Conservation (phyloP, 2,113 vertebrate genomes). For the Pycnonotus jocosus region DNA sequence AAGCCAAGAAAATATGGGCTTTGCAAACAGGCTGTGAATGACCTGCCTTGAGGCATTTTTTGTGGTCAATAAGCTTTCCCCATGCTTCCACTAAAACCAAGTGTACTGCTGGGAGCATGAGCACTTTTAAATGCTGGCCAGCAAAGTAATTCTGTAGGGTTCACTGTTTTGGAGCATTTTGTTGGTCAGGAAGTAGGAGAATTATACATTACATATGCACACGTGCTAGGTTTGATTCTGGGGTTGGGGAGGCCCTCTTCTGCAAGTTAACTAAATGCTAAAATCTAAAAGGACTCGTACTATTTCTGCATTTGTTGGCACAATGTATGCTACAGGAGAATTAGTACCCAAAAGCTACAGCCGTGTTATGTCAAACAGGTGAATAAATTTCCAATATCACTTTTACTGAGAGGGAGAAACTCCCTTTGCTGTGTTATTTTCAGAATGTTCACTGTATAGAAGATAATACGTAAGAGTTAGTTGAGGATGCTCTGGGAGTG, state of each 20-base stretch:
- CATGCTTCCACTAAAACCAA: background rate
- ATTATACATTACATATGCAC: background rate
- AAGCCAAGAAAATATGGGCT: background rate
- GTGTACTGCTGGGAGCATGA: background rate
- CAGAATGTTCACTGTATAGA: background rate
- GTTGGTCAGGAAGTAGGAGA: background rate
- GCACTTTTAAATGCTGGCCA: background rate
- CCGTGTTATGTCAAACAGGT: background rate
- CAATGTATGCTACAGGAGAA: background rate
- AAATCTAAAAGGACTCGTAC: background rate
- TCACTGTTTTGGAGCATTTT: background rate
- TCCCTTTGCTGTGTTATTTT: background rate
- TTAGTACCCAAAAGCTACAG: background rate
- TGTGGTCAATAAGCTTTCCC: background rate
- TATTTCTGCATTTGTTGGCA: background rate
- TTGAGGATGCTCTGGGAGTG: background rate
- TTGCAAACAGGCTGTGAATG: background rate
- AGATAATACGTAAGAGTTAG: fast-evolving
- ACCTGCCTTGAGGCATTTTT: background rate
- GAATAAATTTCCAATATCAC: background rate
- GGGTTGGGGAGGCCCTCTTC: background rate
- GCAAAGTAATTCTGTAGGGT: background rate
- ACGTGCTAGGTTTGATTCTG: background rate
- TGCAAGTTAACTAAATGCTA: background rate
- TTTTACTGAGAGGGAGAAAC: background rate